Evolutionary conservation across 2,888 invertebrate species (phyloP), one percentile per base, ranked within the genome.

Genomic region (Muschampia plurimacula): DNA sequence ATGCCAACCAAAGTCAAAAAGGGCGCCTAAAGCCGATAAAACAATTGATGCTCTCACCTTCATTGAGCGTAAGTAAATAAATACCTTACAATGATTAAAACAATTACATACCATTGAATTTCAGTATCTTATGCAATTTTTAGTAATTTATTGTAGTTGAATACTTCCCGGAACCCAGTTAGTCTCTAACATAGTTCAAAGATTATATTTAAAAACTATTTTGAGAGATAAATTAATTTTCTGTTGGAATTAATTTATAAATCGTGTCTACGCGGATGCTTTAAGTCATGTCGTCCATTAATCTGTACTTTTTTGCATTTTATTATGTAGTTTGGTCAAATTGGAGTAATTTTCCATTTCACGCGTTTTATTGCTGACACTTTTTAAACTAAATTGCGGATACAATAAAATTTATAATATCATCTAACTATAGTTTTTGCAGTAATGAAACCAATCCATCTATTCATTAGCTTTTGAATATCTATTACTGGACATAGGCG

Each of bases 121-220:
- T 32, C 32, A 32, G 32, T 3, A 3, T 32, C 2, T 32, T 32
- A 32, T 32, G 32, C 32, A 3, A 2, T 2, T 32, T 32, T 32
- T 32, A 2, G 32, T 32, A 32, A 32, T 32, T 32, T 32, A 32
- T 32, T 32, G 32, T 32, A 32, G 41, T 41, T 41, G 9, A 8
- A 41, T 41, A 44, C 44, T 9, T 44, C 12, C 44, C 44, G 44
- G 12, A n/a, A n/a, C n/a, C n/a, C n/a, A n/a, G 8, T 10, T 7
- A 3, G 13, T n/a, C 3, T 49, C n/a, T 49, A n/a, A 8, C 1
- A n/a, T 1, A 49, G 5, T 49, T n/a, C n/a, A n/a, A n/a, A 49
- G 5, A n/a, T 52, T 52, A 52, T 57, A 28, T 57, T 57, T 12
- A 57, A 57, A 57, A 57, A 57, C 28, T 57, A 57, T 57, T 57